Evolutionary conservation across 2,888 invertebrate species (phyloP).

Genomic region (Smittia sp.): DNA sequence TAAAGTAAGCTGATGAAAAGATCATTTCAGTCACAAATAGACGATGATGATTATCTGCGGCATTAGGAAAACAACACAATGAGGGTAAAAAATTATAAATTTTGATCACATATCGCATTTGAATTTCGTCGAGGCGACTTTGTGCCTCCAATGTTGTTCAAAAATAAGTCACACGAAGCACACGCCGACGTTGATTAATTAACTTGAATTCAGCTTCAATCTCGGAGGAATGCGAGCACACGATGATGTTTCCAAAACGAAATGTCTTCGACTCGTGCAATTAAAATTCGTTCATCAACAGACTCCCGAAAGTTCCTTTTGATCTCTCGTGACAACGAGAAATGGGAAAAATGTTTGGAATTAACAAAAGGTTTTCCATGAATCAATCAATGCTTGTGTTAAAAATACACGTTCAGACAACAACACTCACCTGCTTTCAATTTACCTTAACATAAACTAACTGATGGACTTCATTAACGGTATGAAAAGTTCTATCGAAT

Average conservation of each 20-base stretch:
- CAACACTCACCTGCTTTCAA: too few species aligned
- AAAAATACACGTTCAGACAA: too few species aligned
- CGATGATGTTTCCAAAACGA: background rate
- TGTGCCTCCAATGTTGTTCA: background rate
- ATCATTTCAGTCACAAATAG: background rate
- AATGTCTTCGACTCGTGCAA: constrained; percentile 2
- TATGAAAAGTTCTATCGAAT: too few species aligned
- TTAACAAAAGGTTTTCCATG: too few species aligned
- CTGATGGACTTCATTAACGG: too few species aligned
- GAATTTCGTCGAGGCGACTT: background rate
- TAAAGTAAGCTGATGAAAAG: background rate
- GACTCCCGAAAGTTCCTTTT: background rate
- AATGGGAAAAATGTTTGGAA: background rate
- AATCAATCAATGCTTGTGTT: too few species aligned
- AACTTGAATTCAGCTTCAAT: constrained; percentile 11
- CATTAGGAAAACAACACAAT: background rate
- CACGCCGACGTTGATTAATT: background rate
- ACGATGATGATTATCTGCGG: background rate
- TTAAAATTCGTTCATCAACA: constrained; percentile 17
- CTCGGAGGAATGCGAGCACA: background rate
- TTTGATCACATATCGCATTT: constrained; percentile 16
- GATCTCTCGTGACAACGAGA: background rate
- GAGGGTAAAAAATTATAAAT: background rate
- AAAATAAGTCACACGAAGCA: constrained; percentile 15
- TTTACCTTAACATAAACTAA: too few species aligned